phyloP scores from a whole-genome alignment of 2,888 invertebrate species.

The Nomada ruficornis region DNA sequence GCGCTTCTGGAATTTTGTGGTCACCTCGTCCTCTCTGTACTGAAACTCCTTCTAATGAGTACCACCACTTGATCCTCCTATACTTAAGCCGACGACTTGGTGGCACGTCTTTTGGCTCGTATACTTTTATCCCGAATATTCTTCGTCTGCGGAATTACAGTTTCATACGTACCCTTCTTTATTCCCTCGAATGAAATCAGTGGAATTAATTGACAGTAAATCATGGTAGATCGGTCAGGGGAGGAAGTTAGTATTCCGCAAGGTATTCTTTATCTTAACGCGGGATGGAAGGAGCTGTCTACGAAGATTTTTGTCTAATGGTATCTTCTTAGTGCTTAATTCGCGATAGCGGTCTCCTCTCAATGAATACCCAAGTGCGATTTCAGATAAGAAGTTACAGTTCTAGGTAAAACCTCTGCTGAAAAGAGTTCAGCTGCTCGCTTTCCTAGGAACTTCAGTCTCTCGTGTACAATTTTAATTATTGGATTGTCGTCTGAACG shows the following conservation, averaged over 20 bases:
- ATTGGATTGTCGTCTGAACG: too few relatives aligned
- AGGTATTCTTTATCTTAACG: neutral
- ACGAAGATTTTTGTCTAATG: neutral
- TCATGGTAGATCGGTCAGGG: too few relatives aligned
- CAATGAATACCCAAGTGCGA: neutral
- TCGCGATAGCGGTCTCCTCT: neutral
- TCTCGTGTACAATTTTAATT: too few relatives aligned
- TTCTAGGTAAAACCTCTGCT: neutral
- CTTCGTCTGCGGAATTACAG: neutral
- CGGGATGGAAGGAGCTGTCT: neutral
- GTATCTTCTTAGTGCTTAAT: constrained; percentile 15
- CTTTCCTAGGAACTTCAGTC: too few relatives aligned
- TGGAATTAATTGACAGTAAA: too few relatives aligned
- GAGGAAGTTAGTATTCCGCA: too few relatives aligned
- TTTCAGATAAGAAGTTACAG: neutral
- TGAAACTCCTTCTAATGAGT: constrained; percentile 54
- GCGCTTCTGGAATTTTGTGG: constrained; percentile 54
- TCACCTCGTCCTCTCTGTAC: constrained; percentile 38
- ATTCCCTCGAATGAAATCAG: too few relatives aligned
- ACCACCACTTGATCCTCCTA: constrained; percentile 24
- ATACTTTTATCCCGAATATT: neutral
- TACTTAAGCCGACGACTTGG: constrained; percentile 28
- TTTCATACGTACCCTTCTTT: too few relatives aligned
- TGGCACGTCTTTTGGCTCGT: neutral
- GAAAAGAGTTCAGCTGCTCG: neutral